Base-by-base conservation (phyloP, 1,140 invertebrate species). In the Cecropterus lyciades region DNA sequence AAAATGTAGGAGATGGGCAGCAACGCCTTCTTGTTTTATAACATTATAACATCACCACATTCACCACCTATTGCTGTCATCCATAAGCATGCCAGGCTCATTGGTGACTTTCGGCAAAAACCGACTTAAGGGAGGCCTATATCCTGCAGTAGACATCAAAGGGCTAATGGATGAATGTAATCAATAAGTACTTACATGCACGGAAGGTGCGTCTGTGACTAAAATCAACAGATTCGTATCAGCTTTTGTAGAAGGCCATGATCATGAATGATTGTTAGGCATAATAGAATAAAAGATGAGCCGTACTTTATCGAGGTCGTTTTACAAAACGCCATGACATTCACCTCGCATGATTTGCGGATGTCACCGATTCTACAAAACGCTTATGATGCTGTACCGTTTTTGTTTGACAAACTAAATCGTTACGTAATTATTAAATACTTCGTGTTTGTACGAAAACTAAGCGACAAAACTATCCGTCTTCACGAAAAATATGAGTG, bases 301-400 rank as follows among this genome's bases (percentile, higher is more conserved):
- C 48, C 52, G 63, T 72, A 59, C 60, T 13, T 57, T 51, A 56
- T 69, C 74, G 70, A 81, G 79, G 75, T 72, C 76, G 65, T 65
- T 63, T 20, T 45, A 75, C 73, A 75, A 70, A 77, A 71, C 59
- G 66, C 67, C 77, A 76, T 78, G 77, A 77, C 77, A 82, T 80
- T 82, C 69, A 55, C 55, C 52, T 70, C 55, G 55, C 42, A 55
- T 67, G 63, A 52, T 67, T 70, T 69, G 57, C 65, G 40, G 65
- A 59, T 59, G 55, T 59, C 55, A 59, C 13, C 55, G 55, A 46
- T 59, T 59, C 43, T 14, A 46, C 42, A 57, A 59, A 59, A 30
- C 20, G 17, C 17, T 46, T 46, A 33, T 53, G 17, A 37, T 43
- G 17, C 20, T 45, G n/a, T 14, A 45, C 27, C 3, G 6, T 45